These are phyloP conservation scores for Conus canariensis DNA, from an alignment of 2,888 invertebrate genomes.

Conservation along the genomic window DNA sequence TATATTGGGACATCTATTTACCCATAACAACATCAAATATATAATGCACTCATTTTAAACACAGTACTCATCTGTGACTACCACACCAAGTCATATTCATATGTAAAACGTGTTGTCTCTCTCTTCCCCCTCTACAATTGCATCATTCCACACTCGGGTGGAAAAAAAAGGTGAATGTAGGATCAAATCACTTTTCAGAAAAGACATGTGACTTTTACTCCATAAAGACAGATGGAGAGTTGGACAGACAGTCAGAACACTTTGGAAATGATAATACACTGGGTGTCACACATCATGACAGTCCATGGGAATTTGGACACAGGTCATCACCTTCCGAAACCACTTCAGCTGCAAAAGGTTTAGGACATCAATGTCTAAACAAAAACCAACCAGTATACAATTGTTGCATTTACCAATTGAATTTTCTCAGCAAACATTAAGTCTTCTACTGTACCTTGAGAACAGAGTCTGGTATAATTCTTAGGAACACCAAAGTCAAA, in stretches of 20 bases:
- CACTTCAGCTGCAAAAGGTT: not conserved
- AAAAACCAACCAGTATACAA: not conserved
- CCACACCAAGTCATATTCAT: not conserved
- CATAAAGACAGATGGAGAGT: not conserved
- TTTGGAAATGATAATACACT: not conserved
- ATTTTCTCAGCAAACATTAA: not conserved
- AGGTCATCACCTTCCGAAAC: not conserved
- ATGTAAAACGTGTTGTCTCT: not conserved
- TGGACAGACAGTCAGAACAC: not conserved
- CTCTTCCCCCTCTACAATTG: not conserved
- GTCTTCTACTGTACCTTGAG: not conserved
- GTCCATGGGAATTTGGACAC: not conserved
- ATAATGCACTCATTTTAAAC: not conserved
- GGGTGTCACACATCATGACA: not conserved
- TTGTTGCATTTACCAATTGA: not conserved
- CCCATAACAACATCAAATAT: slow-evolving; percentile 19
- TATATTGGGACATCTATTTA: not conserved
- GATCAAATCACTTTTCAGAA: not conserved
- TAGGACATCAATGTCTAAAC: not conserved
- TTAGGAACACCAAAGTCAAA: not conserved
- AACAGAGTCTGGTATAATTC: not conserved
- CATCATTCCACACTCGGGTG: not conserved
- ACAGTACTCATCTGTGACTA: not conserved
- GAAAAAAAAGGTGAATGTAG: not conserved
- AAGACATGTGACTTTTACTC: not conserved